These are phyloP conservation scores for Philereme vetulata DNA, from an alignment of 2,888 invertebrate genomes.

Conservation along the genomic window DNA sequence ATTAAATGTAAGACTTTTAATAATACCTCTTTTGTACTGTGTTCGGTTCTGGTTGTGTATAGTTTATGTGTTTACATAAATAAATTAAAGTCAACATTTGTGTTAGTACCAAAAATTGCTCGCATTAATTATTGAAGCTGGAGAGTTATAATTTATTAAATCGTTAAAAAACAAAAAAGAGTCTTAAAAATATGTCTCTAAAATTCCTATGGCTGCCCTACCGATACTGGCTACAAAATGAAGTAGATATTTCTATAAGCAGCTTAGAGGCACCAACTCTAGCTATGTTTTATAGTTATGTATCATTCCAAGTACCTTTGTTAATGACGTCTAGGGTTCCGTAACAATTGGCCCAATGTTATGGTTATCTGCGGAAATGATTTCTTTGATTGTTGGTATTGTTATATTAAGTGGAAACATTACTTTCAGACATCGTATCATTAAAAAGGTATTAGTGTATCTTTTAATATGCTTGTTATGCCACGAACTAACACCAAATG, in stretches of 20 bases:
- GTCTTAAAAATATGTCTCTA: neutral
- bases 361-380: slow-evolving; percentile 12
- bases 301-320: slow-evolving; percentile 30
- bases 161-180: neutral
- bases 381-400: slow-evolving; percentile 5
- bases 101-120: too few relatives aligned
- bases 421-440: neutral
- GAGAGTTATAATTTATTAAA: too few relatives aligned
- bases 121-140: too few relatives aligned
- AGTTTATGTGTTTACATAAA: too few relatives aligned
- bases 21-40: too few relatives aligned
- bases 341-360: slow-evolving; percentile 17
- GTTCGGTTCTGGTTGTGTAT: too few relatives aligned
- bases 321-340: slow-evolving; percentile 18
- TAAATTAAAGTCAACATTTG: too few relatives aligned
- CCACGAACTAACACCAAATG: too few relatives aligned
- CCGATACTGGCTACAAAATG: slow-evolving; percentile 56
- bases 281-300: slow-evolving; percentile 50
- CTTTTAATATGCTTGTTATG: too few relatives aligned
- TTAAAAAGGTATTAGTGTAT: too few relatives aligned
- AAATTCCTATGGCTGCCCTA: slow-evolving; percentile 49
- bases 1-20: too few relatives aligned
- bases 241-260: slow-evolving; percentile 77
- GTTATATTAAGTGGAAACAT: neutral
- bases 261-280: slow-evolving; percentile 64